Evolutionary conservation across 2,797 vertebrate genomes (phyloP).

Genomic region (Antrozous pallidus): DNA sequence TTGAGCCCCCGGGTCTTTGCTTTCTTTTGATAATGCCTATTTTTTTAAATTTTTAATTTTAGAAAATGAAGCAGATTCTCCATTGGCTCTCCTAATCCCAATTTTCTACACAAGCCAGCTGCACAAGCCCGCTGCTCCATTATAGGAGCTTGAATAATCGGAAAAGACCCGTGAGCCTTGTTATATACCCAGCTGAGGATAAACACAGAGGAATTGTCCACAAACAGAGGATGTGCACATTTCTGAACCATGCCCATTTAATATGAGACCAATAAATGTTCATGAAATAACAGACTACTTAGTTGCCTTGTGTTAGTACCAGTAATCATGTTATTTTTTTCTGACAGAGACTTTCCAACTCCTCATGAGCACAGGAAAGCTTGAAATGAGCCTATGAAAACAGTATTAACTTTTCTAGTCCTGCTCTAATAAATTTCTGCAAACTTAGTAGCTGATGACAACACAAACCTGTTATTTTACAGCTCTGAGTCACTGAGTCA

Average conservation of each 20-base stretch:
- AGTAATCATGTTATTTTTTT: not conserved
- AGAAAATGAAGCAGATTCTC: conserved; percentile 16
- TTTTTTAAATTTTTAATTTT: conserved; percentile 3
- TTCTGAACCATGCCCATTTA: not conserved
- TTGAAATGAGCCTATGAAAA: not conserved
- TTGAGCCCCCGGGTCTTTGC: not conserved
- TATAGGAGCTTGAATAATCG: not conserved
- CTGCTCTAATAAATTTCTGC: not conserved
- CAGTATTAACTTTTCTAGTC: not conserved
- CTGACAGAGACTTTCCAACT: not conserved
- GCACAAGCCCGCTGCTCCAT: not conserved
- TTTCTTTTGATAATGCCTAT: not conserved
- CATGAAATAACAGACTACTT: not conserved
- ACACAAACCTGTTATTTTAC: not conserved
- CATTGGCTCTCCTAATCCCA: not conserved
- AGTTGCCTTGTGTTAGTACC: not conserved
- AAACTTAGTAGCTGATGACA: not conserved
- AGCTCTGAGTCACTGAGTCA: not conserved
- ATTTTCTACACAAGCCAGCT: not conserved
- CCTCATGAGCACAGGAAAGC: not conserved
- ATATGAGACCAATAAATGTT: conserved; percentile 35
- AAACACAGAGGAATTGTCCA: not conserved
- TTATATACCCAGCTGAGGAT: not conserved
- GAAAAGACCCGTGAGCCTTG: not conserved
- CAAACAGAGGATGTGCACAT: not conserved